These are phyloP conservation scores for Platerodrilus igneus DNA, from an alignment of 2,888 invertebrate genomes.

Conservation along the genomic window DNA sequence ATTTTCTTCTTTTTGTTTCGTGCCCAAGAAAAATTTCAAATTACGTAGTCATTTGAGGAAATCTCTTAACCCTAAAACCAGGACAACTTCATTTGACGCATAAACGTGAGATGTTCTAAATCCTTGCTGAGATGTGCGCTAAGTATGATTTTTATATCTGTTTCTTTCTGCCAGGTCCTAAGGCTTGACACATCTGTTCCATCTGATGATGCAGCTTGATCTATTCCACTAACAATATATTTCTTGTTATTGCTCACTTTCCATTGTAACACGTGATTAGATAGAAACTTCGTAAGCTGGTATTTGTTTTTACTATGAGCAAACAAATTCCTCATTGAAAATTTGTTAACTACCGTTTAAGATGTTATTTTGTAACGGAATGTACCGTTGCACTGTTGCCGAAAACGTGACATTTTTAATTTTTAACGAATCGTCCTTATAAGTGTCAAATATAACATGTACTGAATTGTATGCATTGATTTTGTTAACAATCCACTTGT, in stretches of 20 bases:
- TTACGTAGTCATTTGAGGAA: background rate
- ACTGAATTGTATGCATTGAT: constrained; percentile 3
- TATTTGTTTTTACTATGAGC: too few species aligned
- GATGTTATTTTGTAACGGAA: constrained; percentile 4
- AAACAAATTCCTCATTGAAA: background rate
- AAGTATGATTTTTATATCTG: constrained; percentile 7
- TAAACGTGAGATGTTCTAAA: constrained; percentile 3
- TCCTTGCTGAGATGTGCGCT: constrained; percentile 2
- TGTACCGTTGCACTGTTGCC: background rate
- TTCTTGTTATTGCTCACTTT: too few species aligned
- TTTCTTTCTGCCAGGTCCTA: too few species aligned
- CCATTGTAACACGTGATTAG: too few species aligned
- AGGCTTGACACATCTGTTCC: too few species aligned
- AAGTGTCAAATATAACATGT: constrained; percentile 1
- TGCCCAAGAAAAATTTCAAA: constrained; percentile 4
- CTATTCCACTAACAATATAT: too few species aligned
- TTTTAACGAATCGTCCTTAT: constrained; percentile 5
- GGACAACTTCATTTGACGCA: constrained; percentile 1
- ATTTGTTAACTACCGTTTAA: constrained; percentile 1
- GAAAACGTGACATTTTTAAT: constrained; percentile 1
- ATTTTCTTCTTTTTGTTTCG: constrained; percentile 1
- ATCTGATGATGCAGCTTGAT: too few species aligned
- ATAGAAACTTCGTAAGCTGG: too few species aligned
- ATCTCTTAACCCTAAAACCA: constrained; percentile 2
- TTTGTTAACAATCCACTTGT: constrained; percentile 1